phyloP scores from a whole-genome alignment of 2,113 vertebrate species.

The Erinaceus europaeus region DNA sequence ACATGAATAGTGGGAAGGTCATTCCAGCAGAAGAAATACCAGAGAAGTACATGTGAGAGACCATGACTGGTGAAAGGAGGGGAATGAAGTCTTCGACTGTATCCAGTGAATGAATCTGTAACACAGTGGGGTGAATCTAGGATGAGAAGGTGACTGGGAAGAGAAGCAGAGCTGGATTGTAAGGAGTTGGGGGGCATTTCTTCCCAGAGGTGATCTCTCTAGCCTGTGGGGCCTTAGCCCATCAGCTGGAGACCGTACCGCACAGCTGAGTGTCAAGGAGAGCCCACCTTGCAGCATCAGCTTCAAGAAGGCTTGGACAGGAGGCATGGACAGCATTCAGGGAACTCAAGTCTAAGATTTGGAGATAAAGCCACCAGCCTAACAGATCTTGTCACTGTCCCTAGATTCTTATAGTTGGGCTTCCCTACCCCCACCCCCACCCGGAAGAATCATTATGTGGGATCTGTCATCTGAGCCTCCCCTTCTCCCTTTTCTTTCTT shows the following conservation, averaged over 20 bases:
- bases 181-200: background rate
- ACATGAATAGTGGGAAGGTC: too few relatives aligned
- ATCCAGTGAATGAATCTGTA: too few relatives aligned
- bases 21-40: background rate
- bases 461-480: background rate
- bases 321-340: background rate
- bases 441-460: background rate
- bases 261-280: background rate
- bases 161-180: background rate
- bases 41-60: background rate
- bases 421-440: background rate
- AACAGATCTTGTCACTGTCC: background rate
- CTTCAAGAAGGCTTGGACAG: background rate
- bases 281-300: background rate
- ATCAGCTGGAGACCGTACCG: accelerated
- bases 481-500: slow-evolving; percentile 21
- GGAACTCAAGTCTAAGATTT: background rate
- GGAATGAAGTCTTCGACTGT: too few relatives aligned
- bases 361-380: background rate
- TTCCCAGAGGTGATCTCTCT: background rate
- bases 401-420: background rate
- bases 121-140: background rate
- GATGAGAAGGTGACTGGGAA: background rate
- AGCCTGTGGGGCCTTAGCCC: background rate
- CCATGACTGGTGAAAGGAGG: background rate